These are phyloP conservation scores for Pemphredon lugubris DNA, from an alignment of 2,888 invertebrate genomes.

Conservation along the genomic window DNA sequence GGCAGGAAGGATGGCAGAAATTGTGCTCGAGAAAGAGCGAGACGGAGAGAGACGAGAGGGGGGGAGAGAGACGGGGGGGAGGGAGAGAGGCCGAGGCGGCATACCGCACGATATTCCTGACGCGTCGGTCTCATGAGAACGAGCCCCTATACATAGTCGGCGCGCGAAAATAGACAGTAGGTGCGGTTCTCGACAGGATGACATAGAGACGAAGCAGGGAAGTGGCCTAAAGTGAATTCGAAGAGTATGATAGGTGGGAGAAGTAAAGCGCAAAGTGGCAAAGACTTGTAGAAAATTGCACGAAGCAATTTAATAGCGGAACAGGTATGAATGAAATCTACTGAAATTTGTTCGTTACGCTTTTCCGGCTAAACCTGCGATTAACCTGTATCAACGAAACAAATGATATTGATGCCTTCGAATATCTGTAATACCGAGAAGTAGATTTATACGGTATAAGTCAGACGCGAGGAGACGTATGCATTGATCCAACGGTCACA, in stretches of 20 bases:
- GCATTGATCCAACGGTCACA: no score
- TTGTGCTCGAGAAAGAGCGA: no score
- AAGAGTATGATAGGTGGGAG: neutral
- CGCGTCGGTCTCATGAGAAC: conserved; percentile 67
- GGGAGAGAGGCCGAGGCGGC: conserved; percentile 21
- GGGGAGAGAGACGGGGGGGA: conserved; percentile 3
- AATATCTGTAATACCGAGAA: no score
- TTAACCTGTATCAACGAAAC: no score
- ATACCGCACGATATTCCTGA: conserved; percentile 65
- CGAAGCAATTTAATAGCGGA: neutral
- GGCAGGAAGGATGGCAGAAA: no score
- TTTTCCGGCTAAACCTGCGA: no score
- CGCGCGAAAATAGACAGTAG: conserved; percentile 68
- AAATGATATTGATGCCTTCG: no score
- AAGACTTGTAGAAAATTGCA: neutral
- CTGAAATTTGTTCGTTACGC: no score
- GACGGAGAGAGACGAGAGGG: neutral
- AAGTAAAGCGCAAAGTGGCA: no score
- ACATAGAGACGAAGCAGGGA: conserved; percentile 27
- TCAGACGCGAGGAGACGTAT: no score
- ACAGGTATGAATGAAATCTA: no score
- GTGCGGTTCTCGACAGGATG: conserved; percentile 52
- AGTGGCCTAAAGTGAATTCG: conserved; percentile 15
- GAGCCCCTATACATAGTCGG: conserved; percentile 68
- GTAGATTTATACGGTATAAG: no score